phyloP scores from a whole-genome alignment of 2,888 invertebrate species.

The Coenonympha glycerion region DNA sequence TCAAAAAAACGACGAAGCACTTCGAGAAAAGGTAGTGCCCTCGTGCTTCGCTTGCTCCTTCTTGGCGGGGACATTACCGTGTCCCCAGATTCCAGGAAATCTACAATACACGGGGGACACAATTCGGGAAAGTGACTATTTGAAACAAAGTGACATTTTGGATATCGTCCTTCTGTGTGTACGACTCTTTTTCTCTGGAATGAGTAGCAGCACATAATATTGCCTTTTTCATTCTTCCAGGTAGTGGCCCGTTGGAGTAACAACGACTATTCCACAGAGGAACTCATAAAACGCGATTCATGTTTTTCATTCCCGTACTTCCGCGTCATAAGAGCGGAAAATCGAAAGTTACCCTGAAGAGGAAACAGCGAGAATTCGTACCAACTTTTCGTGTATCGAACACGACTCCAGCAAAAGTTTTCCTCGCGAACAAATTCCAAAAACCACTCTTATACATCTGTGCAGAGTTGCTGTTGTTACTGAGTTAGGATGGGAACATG shows the following conservation, averaged over 20 bases:
- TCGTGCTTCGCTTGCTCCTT: no score
- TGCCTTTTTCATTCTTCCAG: neutral
- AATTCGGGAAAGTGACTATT: no score
- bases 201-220: no score
- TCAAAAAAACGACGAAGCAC: no score
- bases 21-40: no score
- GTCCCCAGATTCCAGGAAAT: no score
- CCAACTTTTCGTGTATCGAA: constrained; percentile 12
- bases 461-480: neutral
- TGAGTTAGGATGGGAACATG: neutral
- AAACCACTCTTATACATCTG: constrained; percentile 3
- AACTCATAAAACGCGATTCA: neutral
- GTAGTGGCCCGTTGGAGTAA: no score
- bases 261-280: neutral
- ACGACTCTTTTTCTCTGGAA: no score
- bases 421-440: constrained; percentile 3
- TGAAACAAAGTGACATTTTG: no score
- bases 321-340: constrained; percentile 5
- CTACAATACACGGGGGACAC: no score
- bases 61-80: no score
- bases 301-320: neutral
- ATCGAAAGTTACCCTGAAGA: constrained; percentile 10
- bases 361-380: constrained; percentile 16
- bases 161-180: no score
- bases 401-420: constrained; percentile 3